Evolutionary conservation across 1,140 invertebrate species (phyloP), one percentile per base, ranked within the genome.

Genomic region (Melitaea cinxia): DNA sequence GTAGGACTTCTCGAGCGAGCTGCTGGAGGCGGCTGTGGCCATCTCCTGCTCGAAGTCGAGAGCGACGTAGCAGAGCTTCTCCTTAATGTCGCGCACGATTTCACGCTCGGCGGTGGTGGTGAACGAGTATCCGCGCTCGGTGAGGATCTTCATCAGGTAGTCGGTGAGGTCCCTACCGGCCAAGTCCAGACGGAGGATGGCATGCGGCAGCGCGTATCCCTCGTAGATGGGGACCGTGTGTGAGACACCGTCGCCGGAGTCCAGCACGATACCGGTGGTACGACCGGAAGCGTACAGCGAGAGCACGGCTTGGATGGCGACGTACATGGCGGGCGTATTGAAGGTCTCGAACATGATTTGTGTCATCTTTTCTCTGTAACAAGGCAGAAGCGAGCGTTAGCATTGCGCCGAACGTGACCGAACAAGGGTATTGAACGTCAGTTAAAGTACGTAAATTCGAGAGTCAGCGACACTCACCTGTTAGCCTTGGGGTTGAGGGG

Each of bases 21-120:
- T 96, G 80, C 95, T 96, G 73, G 95, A 94, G 65, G 96, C 96
- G 70, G 97, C 96, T 61, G 96, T 97, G 78, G 95, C 95, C 97
- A 98, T 98, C 92, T 98, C 97, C 92, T 98, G 96, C 92, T 98
- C 97, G 86, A 98, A 98, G 92, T 98, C 97, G 21, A 98, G 92
- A 50, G 97, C 97, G 53, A 98, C 96, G 85, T 97, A 97, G 93
- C 96, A 97, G 52, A 97, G 92, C 89, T 97, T 98, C 89, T 97
- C 96, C 91, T 97, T 98, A 92, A 98, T 97, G 92, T 98, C 97
- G 77, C 97, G 93, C 10, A 98, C 97, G 81, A 98, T 98, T 94
- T 97, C 96, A 80, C 96, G 93, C 92, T 97, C 96, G 70, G 96
- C 96, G 14, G 95, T 95, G 82, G 95, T 95, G 78, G 94, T 95